Percentiles rank a stretch among this genome's conserved stretches.
Conservation (phyloP, 2,888 invertebrate species). For the Dugesia japonica region DNA sequence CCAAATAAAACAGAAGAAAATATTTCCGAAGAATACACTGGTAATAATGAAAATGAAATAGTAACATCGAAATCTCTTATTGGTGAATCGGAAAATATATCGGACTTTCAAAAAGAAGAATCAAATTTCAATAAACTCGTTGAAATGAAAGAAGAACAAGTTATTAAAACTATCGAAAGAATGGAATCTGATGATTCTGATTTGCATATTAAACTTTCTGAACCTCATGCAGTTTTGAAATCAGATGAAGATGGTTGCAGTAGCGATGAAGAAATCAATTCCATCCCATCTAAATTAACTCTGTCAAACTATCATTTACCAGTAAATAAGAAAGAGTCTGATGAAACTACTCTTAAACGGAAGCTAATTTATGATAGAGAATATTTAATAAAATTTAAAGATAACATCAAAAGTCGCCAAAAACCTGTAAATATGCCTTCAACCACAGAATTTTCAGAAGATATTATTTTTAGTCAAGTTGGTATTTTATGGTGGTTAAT, state of each 20-base stretch:
- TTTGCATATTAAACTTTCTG: not conserved
- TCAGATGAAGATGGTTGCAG: not conserved
- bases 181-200: no score
- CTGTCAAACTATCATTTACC: not conserved
- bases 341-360: not conserved
- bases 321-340: not conserved
- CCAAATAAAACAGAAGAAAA: no score
- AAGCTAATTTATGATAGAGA: not conserved
- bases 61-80: no score
- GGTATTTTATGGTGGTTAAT: no score
- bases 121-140: no score
- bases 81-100: no score
- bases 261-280: not conserved
- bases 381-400: not conserved
- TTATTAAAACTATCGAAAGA: no score
- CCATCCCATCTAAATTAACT: not conserved
- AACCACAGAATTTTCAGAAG: conserved; percentile 10
- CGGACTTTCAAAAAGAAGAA: no score
- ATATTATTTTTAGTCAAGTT: not conserved
- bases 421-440: not conserved
- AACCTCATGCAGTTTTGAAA: not conserved
- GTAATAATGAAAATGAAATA: no score
- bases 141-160: no score
- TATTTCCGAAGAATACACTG: no score
- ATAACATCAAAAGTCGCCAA: not conserved